phyloP scores from a whole-genome alignment of 2,113 vertebrate genomes.

The Chlorodrepanis virens region DNA sequence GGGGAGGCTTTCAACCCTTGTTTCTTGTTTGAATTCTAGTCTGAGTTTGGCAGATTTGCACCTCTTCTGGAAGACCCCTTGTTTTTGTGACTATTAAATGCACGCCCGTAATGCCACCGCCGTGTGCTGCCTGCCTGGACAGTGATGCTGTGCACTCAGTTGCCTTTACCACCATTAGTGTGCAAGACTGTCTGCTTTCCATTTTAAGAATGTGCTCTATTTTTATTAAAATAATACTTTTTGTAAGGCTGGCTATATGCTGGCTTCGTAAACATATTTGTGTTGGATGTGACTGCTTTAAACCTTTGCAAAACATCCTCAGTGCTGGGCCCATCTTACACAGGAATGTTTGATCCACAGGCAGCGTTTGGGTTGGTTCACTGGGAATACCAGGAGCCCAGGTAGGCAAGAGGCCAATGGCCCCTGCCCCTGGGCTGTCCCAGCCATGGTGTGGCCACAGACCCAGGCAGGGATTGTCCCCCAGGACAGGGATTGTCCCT shows the following conservation, averaged over 20 bases:
- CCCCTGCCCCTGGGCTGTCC: not conserved
- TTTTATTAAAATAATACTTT: constrained; percentile 56
- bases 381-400: not conserved
- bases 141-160: not conserved
- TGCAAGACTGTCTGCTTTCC: constrained; percentile 20
- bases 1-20: not conserved
- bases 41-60: constrained; percentile 1
- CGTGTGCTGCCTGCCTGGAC: not conserved
- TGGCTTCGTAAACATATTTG: not conserved
- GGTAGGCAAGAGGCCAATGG: not conserved
- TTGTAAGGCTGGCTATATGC: not conserved
- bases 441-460: not conserved
- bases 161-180: not conserved
- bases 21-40: constrained; percentile 12
- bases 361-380: not conserved
- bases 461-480: not conserved
- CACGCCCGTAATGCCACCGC: not conserved
- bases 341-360: not conserved
- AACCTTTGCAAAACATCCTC: not conserved
- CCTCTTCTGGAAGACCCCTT: not conserved
- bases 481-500: not conserved
- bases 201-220: constrained; percentile 39
- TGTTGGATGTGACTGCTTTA: not conserved
- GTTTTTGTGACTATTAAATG: not conserved
- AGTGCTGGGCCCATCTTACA: not conserved